These are phyloP conservation scores for Acrossocheilus wenchowensis DNA, from an alignment of 2,797 vertebrate species.

Conservation along the genomic window DNA sequence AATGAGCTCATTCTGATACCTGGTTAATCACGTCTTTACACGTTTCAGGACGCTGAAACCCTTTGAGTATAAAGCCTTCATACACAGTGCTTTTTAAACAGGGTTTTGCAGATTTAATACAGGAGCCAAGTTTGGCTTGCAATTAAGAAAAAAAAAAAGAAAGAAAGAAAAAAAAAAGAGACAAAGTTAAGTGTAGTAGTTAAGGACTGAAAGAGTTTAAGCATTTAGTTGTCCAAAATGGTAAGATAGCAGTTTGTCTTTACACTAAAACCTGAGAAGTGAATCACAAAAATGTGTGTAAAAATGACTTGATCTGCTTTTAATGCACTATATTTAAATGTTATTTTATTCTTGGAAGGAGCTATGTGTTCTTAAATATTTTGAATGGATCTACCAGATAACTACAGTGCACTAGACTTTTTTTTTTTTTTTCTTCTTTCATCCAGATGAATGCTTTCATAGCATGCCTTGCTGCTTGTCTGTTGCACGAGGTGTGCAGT, in stretches of 20 bases:
- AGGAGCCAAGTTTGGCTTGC: background rate
- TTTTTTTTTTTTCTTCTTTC: too few species aligned
- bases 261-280: background rate
- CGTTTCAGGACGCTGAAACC: background rate
- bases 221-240: background rate
- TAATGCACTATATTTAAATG: background rate
- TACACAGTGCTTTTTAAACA: background rate
- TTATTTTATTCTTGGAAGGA: background rate
- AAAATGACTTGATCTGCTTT: background rate
- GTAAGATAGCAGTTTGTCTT: background rate
- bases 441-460: slow-evolving; percentile 66
- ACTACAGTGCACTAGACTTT: too few species aligned
- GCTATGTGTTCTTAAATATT: rapidly evolving
- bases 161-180: too few species aligned
- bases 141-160: too few species aligned
- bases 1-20: background rate
- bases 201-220: background rate
- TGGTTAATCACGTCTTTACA: background rate
- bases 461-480: slow-evolving; percentile 49
- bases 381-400: background rate
- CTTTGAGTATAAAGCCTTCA: background rate
- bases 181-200: too few species aligned
- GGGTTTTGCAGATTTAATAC: too few species aligned
- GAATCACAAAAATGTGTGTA: background rate
- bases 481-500: slow-evolving; percentile 45